Base-by-base conservation (phyloP, 2,888 invertebrate genomes). In the Tenthredo distinguenda region DNA sequence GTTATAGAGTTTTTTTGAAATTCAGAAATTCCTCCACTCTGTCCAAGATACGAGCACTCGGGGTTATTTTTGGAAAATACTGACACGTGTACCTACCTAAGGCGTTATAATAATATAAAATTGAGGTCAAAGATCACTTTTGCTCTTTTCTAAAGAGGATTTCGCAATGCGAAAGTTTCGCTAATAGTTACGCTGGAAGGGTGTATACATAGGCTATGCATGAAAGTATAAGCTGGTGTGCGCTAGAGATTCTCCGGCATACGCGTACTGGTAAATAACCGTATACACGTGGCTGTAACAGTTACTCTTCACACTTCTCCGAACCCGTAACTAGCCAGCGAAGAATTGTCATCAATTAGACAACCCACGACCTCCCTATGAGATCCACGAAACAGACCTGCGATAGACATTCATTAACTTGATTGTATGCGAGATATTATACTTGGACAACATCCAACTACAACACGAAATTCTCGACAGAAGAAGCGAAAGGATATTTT, bases 131-230 rank as follows among this genome's bases (percentile, higher is more conserved):
- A 72, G 50, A 65, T 72, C 79, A 83, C 86, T 86, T 85, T 81
- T 62, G 62, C 34, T 58, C 81, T 58, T 62, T 34, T 71, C 86
- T 84, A 86, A 86, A 87, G 86, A 84, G 85, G 85, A 86, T 89
- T 88, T 86, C 86, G 55, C 86, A 89, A 90, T 86, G 88, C 81
- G 89, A 89, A 89, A 89, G 90, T 89, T 88, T 84, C 65, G 84
- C 81, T 86, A 72, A 85, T 85, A 74, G 84, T 50, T 58, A 40
- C 50, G 68, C 47, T 37, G 18, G 83, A 83, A 83, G 26, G 68
- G 68, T 71, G 83, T 50, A 71, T 50, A 71, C 47, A 18, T 62
- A 40, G 37, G 40, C 62, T 81, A 58, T 81, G 81, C 81, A 81
- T 81, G 58, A 81, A 62, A 81, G 58, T 81, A 62, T 26, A 31